A percentile compares a stretch with the other conserved stretches of the same genome.
Conservation (phyloP, 2,113 vertebrate species). For the Urocynchramus pylzowi region DNA sequence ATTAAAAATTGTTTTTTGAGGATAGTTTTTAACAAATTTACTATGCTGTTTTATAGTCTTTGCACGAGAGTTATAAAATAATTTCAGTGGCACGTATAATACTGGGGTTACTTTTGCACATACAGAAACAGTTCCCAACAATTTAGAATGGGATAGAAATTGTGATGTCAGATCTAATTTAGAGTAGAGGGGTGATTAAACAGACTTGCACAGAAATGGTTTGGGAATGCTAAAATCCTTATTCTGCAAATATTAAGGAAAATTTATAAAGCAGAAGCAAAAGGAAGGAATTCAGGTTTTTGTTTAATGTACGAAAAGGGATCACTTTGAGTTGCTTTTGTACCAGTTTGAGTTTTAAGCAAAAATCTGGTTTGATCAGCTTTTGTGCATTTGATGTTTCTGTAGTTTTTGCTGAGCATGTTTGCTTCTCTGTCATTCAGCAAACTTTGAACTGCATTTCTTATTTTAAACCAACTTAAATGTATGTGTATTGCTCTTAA, state of each 20-base stretch:
- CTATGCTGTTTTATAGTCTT: not conserved
- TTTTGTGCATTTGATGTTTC: not conserved
- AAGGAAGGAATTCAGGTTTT: not conserved
- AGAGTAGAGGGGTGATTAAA: not conserved
- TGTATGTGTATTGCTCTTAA: not conserved
- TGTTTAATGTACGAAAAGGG: not conserved
- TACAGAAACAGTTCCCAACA: not conserved
- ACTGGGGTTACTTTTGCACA: not conserved
- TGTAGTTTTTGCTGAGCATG: not conserved
- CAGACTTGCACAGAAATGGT: not conserved
- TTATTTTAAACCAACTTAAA: not conserved
- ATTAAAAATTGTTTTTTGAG: not conserved
- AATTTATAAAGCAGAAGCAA: not conserved
- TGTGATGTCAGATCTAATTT: not conserved
- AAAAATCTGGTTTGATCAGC: not conserved
- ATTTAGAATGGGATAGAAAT: not conserved
- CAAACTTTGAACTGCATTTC: not conserved
- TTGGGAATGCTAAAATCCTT: not conserved
- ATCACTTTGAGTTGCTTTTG: not conserved
- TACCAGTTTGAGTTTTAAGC: not conserved
- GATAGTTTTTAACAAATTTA: not conserved
- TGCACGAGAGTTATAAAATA: not conserved
- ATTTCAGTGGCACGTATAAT: not conserved
- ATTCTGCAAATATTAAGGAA: not conserved
- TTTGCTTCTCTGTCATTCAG: not conserved